Conservation (phyloP, 2,797 vertebrate genomes). For the Allobates femoralis region DNA sequence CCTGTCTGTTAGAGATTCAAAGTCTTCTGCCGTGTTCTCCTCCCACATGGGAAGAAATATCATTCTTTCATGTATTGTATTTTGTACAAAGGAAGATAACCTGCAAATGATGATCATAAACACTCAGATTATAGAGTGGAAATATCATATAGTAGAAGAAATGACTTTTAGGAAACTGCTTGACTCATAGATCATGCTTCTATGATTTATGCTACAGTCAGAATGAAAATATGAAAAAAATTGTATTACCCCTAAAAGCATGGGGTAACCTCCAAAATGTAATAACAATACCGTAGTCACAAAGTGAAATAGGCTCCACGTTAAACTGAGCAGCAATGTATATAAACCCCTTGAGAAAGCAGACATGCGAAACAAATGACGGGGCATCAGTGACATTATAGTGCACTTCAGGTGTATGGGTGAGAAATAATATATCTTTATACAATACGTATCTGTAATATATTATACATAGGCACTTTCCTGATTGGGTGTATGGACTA, state of each 20-base stretch:
- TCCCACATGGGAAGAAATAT: conserved; percentile 41
- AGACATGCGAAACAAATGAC: too few species aligned
- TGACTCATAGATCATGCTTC: conserved; percentile 27
- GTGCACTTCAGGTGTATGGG: too few species aligned
- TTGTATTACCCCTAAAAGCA: background rate
- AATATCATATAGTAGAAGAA: conserved; percentile 2
- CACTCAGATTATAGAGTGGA: conserved; percentile 18
- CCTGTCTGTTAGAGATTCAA: background rate
- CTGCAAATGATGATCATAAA: background rate
- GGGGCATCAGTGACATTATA: too few species aligned
- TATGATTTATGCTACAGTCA: background rate
- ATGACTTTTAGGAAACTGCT: background rate
- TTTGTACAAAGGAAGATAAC: conserved; percentile 34
- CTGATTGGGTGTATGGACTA: too few species aligned
- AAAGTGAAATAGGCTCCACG: too few species aligned
- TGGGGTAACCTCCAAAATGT: background rate
- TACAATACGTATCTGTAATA: too few species aligned
- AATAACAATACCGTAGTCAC: background rate
- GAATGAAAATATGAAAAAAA: background rate
- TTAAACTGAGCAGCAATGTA: too few species aligned
- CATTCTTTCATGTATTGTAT: background rate
- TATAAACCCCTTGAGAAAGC: too few species aligned
- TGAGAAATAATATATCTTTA: too few species aligned
- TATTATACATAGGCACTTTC: too few species aligned
- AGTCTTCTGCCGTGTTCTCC: background rate